Evolutionary conservation across 2,888 invertebrate species (phyloP).

Genomic region (Calliopum simillimum): DNA sequence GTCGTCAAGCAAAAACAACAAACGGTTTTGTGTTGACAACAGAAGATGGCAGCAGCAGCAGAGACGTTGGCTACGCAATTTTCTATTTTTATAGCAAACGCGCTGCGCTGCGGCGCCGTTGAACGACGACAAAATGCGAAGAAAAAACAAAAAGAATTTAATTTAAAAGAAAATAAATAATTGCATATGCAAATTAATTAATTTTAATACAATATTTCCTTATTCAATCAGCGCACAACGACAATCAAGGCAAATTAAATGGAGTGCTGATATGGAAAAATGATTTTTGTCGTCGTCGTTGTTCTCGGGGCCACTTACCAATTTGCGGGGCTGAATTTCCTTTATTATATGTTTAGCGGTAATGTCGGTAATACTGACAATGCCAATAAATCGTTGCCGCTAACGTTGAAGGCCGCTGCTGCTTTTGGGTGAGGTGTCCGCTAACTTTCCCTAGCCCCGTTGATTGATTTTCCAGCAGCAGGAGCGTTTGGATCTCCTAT

Average conservation of each 20-base stretch:
- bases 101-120: conserved; percentile 20
- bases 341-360: too few relatives aligned
- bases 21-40: conserved; percentile 29
- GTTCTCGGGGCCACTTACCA: too few relatives aligned
- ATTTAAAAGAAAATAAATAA: too few relatives aligned
- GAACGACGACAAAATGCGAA: conserved; percentile 10
- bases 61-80: conserved; percentile 54
- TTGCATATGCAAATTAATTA: too few relatives aligned
- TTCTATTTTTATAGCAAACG: conserved; percentile 57
- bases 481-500: conserved; percentile 20
- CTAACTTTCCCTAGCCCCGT: conserved; percentile 37
- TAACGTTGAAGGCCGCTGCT: background rate
- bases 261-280: too few relatives aligned
- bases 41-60: conserved; percentile 27
- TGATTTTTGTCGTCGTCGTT: too few relatives aligned
- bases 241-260: too few relatives aligned
- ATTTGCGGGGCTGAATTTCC: too few relatives aligned
- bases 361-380: too few relatives aligned
- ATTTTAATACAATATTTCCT: too few relatives aligned
- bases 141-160: background rate
- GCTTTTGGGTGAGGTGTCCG: conserved; percentile 26
- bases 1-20: conserved; percentile 41
- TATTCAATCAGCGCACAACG: too few relatives aligned
- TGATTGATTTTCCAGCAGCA: conserved; percentile 59
- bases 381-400: background rate